phyloP scores from a whole-genome alignment of 2,888 invertebrate genomes.

The Conops quadrifasciatus region DNA sequence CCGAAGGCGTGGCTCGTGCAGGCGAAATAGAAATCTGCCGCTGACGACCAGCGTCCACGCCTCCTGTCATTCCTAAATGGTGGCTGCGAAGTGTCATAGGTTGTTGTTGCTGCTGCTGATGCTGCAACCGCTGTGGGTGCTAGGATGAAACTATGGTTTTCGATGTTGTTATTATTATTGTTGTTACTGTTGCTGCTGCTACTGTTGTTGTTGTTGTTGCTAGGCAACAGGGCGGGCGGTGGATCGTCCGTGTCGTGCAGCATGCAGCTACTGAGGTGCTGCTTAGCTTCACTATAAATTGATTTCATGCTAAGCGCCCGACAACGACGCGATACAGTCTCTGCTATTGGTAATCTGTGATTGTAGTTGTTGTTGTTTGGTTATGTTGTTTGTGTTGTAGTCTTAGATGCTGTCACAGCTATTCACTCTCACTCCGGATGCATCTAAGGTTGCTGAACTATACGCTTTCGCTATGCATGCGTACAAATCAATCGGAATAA shows the following conservation, averaged over 20 bases:
- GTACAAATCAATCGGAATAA: not conserved
- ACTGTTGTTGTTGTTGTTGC: conserved; percentile 31
- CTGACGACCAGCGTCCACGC: conserved; percentile 77
- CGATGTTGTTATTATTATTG: conserved; percentile 19
- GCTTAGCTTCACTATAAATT: conserved; percentile 55
- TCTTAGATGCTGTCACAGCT: not conserved
- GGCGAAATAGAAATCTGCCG: conserved; percentile 80
- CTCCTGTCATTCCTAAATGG: conserved; percentile 60
- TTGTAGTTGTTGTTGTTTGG: conserved; percentile 7
- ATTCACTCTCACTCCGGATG: not conserved
- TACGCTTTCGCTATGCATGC: not conserved
- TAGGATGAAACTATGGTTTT: conserved; percentile 34
- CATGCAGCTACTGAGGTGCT: conserved; percentile 56
- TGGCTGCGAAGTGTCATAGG: conserved; percentile 60
- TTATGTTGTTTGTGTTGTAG: conserved; percentile 8
- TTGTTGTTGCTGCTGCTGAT: conserved; percentile 41
- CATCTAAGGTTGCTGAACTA: conserved; percentile 18
- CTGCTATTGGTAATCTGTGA: conserved; percentile 16
- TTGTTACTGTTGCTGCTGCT: conserved; percentile 23
- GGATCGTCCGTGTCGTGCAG: conserved; percentile 45
- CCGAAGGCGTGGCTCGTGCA: conserved; percentile 87
- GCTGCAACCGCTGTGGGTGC: conserved; percentile 19
- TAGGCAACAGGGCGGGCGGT: conserved; percentile 36
- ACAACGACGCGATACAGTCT: not conserved
- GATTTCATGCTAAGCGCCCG: conserved; percentile 52